Base-by-base conservation (phyloP, 2,113 vertebrate species). In the Rhineura floridana region DNA sequence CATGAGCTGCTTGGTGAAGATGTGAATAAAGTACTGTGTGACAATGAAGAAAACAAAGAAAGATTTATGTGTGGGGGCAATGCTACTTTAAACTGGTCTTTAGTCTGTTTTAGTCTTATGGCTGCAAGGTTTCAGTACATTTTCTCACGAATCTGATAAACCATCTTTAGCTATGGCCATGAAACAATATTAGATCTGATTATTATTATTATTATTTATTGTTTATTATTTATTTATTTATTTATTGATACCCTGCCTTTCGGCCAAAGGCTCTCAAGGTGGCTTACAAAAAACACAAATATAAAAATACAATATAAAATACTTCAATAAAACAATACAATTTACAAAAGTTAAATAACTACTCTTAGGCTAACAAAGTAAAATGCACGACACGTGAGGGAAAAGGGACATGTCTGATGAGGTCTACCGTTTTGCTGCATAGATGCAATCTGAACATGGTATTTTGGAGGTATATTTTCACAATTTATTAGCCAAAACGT, bases 401-500 rank as follows among this genome's bases (percentile, higher is more conserved):
- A n/a, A n/a, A n/a, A n/a, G n/a, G n/a, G n/a, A 70, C n/a, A 70
- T 33, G n/a, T 70, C 33, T 70, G 33, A 15, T 10, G 33, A 75
- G 55, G 65, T 89, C 85, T 23, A 83, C 1, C 1, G 83, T 84
- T 69, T 6, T 42, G 1, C 36, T 83, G 23, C 17, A 69, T 67
- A 21, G 1, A 23, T 78, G 33, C 6, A 44, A 30, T 42, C 6
- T 87, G 2, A 6, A 81, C 4, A 8, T 9, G 75, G 8, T 50
- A 50, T 59, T 2, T 86, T 87, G 23, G 10, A 72, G 83, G 90
- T 83, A 6, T 36, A 50, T 84, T 28, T 50, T 83, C 63, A 83
- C 65, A 36, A 65, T 83, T 13, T 70, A 69, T 80, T 85, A 90
- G 76, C 39, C 87, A 90, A 28, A 12, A 85, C 88, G 88, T 85